Conservation (phyloP, 2,888 invertebrate genomes). For the Tridacna crocea region DNA sequence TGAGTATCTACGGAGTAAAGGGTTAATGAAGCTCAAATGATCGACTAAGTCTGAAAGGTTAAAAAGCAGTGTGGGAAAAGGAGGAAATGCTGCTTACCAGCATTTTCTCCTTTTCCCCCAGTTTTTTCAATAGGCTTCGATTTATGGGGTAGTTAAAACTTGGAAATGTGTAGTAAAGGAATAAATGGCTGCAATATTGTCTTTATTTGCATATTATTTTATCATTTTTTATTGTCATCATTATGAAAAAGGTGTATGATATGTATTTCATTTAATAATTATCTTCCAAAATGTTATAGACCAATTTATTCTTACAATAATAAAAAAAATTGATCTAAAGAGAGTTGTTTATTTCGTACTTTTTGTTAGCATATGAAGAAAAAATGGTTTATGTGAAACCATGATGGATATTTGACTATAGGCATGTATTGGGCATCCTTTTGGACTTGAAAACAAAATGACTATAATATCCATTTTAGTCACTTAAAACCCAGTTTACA, state of each 20-base stretch:
- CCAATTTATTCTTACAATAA: slow-evolving; percentile 30
- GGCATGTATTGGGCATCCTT: no score
- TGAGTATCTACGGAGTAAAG: no score
- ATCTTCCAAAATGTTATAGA: slow-evolving; percentile 23
- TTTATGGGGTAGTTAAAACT: background rate
- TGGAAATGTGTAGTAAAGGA: background rate
- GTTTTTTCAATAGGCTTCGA: background rate
- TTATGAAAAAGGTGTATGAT: slow-evolving; percentile 5
- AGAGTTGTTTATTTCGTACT: background rate
- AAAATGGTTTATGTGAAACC: no score
- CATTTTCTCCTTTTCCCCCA: background rate
- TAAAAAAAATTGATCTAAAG: background rate
- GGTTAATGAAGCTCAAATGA: background rate
- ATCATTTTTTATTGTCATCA: slow-evolving; percentile 4
- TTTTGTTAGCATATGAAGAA: no score
- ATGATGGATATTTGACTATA: no score
- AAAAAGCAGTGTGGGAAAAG: background rate
- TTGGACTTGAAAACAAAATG: no score
- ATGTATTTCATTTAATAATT: slow-evolving; percentile 17
- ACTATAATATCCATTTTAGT: no score
- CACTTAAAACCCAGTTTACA: no score
- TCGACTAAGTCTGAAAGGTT: background rate
- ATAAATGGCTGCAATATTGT: slow-evolving; percentile 16
- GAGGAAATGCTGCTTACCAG: background rate
- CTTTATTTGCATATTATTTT: slow-evolving; percentile 10